These are phyloP conservation scores for Amblyjoppa proteus DNA, from an alignment of 2,888 invertebrate genomes.

Conservation along the genomic window DNA sequence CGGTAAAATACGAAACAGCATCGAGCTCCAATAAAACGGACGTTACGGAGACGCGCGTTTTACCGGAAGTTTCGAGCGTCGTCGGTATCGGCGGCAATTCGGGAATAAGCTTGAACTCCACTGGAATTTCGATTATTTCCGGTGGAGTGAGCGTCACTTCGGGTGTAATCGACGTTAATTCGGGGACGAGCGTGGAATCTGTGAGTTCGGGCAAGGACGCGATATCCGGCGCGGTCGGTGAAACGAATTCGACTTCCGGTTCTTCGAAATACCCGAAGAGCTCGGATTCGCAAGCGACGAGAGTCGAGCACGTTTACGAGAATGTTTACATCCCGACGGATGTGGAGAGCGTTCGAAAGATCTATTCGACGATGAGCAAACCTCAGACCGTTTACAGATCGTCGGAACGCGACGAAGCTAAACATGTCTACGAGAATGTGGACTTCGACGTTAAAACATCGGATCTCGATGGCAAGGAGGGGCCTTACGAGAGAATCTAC, in stretches of 20 bases:
- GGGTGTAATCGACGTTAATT: slow-evolving; percentile 7
- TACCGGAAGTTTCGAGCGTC: background rate
- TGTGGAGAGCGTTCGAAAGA: slow-evolving; percentile 71
- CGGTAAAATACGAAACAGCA: slow-evolving; percentile 73
- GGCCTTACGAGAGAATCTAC: slow-evolving; percentile 71
- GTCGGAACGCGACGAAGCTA: slow-evolving; percentile 57
- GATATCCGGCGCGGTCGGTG: background rate
- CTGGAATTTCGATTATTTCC: slow-evolving; percentile 40
- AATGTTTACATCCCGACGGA: slow-evolving; percentile 77
- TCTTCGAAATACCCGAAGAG: slow-evolving; percentile 35
- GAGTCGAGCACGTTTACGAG: slow-evolving; percentile 76
- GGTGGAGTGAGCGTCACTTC: slow-evolving; percentile 30
- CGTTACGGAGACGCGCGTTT: background rate
- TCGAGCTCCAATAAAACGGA: slow-evolving; percentile 60
- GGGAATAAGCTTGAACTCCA: slow-evolving; percentile 31
- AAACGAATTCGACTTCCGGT: background rate
- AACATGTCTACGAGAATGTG: slow-evolving; percentile 77
- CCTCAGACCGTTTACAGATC: slow-evolving; percentile 6
- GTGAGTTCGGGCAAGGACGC: background rate
- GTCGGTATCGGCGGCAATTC: slow-evolving; percentile 12
- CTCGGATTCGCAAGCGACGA: slow-evolving; percentile 42
- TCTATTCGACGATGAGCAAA: slow-evolving; percentile 52
- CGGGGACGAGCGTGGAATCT: background rate
- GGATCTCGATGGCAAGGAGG: slow-evolving; percentile 63
- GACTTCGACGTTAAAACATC: slow-evolving; percentile 70